phyloP scores from a whole-genome alignment of 2,113 vertebrate genomes.

The Elaphurus davidianus region DNA sequence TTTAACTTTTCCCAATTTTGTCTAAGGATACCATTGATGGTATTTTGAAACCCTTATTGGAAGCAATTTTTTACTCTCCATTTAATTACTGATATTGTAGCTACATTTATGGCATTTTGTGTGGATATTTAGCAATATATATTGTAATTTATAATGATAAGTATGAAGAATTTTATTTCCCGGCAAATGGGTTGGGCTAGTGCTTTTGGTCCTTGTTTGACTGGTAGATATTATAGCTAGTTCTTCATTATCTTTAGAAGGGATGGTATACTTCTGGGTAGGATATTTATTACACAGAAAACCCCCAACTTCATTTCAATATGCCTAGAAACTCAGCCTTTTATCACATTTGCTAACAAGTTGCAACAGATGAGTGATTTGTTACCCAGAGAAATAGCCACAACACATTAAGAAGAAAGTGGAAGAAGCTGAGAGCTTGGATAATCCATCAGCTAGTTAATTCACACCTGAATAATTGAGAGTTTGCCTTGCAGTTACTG shows the following conservation, averaged over 20 bases:
- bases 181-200: background rate
- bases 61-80: background rate
- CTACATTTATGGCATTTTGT: background rate
- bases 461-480: slow-evolving; percentile 53
- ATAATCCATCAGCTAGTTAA: slow-evolving; percentile 41
- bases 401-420: background rate
- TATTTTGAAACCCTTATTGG: background rate
- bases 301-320: background rate
- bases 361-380: slow-evolving; percentile 25
- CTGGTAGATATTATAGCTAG: background rate
- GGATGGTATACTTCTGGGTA: background rate
- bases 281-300: background rate
- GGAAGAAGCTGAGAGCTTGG: background rate
- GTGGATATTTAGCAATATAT: background rate
- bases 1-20: slow-evolving; percentile 1
- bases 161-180: slow-evolving; percentile 16
- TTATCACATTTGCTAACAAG: slow-evolving; percentile 28
- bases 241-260: background rate
- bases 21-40: background rate
- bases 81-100: background rate
- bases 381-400: slow-evolving; percentile 29
- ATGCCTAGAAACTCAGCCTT: background rate
- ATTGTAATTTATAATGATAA: background rate
- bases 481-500: slow-evolving; percentile 41
- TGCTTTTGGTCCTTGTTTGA: background rate